phyloP scores from a whole-genome alignment of 92 coral and sea anemone genomes.

The Zoanthus solanderi region DNA sequence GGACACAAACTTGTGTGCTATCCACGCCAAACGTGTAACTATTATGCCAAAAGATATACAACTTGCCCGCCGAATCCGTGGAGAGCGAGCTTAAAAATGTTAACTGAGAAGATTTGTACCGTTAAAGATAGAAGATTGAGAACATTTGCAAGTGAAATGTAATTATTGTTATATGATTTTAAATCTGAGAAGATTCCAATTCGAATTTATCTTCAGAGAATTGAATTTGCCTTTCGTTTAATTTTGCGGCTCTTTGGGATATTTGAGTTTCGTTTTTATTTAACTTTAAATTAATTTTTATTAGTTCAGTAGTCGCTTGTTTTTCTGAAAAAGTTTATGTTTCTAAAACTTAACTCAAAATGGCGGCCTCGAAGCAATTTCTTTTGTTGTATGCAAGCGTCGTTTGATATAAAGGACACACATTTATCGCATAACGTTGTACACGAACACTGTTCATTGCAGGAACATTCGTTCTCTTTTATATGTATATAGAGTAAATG shows the following conservation, averaged over 20 bases:
- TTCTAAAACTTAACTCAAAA: slow-evolving; percentile 5
- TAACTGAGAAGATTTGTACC: slow-evolving; percentile 14
- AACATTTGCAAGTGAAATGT: slow-evolving; percentile 26
- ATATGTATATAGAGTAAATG: slow-evolving; percentile 35
- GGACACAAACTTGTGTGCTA: slow-evolving; percentile 99
- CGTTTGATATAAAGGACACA: slow-evolving; percentile 1
- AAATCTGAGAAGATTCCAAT: slow-evolving; percentile 19
- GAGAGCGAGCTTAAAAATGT: slow-evolving; percentile 50
- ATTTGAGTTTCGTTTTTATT: background rate
- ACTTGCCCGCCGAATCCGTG: slow-evolving; percentile 99
- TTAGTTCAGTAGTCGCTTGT: background rate
- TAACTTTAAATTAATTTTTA: background rate
- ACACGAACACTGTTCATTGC: slow-evolving; percentile 21
- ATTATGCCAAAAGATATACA: slow-evolving; percentile 99
- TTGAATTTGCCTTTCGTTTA: background rate
- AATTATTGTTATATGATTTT: slow-evolving; percentile 37
- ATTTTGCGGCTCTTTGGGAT: background rate
- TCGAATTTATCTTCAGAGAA: background rate
- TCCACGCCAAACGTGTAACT: slow-evolving; percentile 98
- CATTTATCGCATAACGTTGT: slow-evolving; percentile 27
- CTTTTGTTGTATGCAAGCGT: slow-evolving; percentile 48
- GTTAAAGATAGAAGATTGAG: slow-evolving; percentile 25
- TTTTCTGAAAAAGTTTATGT: background rate
- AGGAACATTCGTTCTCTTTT: slow-evolving; percentile 45
- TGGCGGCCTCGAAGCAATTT: slow-evolving; percentile 25